These are phyloP conservation scores for Sebastes fasciatus DNA, from an alignment of 2,113 vertebrate species.

Conservation along the genomic window DNA sequence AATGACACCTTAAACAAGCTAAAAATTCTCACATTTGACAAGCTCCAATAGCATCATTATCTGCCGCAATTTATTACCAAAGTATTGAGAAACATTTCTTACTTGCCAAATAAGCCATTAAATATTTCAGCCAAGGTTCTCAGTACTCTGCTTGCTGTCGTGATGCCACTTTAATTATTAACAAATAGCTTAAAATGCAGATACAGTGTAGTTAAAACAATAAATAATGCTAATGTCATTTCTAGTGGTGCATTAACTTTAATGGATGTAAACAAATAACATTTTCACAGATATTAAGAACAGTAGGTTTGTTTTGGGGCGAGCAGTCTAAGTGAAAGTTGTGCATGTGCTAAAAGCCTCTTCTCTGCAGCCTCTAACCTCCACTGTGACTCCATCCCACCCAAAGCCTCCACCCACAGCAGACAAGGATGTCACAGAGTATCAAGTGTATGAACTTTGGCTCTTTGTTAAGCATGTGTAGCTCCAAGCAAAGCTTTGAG, in stretches of 20 bases:
- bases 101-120: constrained; percentile 17
- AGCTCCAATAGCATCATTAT: not conserved
- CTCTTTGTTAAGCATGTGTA: too few species aligned
- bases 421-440: not conserved
- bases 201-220: not conserved
- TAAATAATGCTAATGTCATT: not conserved
- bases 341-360: constrained; percentile 2
- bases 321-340: not conserved
- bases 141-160: not conserved
- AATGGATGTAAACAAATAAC: constrained; percentile 1
- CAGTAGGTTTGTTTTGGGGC: constrained; percentile 18
- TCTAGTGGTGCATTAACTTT: constrained; percentile 14
- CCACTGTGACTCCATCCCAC: not conserved
- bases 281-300: not conserved
- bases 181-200: constrained; percentile 10
- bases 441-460: not conserved
- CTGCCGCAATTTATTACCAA: not conserved
- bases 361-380: constrained; percentile 8
- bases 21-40: not conserved
- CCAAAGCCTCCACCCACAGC: not conserved
- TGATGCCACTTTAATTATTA: not conserved
- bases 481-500: too few species aligned
- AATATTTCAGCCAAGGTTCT: constrained; percentile 6
- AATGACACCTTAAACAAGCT: not conserved
- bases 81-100: not conserved